Conservation (phyloP, 2,113 vertebrate genomes). For the Cervus canadensis region DNA sequence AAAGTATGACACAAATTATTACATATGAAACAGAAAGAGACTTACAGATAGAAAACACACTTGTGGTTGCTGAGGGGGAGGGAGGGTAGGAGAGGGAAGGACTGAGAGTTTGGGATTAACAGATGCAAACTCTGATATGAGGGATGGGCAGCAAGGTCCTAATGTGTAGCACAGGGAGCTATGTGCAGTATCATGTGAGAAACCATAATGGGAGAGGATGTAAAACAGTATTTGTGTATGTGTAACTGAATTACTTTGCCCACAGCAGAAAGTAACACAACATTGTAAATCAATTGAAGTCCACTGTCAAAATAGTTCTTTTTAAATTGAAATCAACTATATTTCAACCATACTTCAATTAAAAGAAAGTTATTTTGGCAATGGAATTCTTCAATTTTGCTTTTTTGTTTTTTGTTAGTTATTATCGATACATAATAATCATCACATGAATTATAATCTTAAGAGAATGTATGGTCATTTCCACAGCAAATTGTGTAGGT, state of each 20-base stretch:
- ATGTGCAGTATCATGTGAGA: neutral
- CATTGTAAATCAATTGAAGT: neutral
- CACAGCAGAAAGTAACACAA: neutral
- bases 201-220: neutral
- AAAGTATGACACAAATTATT: neutral
- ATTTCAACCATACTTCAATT: neutral
- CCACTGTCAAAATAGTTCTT: neutral
- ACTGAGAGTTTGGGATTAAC: neutral
- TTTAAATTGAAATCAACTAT: neutral
- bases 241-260: neutral
- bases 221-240: neutral
- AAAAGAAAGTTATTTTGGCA: neutral
- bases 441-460: neutral
- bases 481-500: neutral
- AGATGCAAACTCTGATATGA: neutral
- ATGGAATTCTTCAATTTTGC: neutral
- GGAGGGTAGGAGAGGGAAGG: neutral
- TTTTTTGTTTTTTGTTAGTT: neutral
- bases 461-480: neutral
- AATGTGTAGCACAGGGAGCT: neutral
- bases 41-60: neutral
- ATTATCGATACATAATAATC: neutral
- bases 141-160: too few species aligned
- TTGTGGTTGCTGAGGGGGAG: neutral
- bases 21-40: neutral